These are phyloP conservation scores for Platerodrilus igneus DNA, from an alignment of 2,888 invertebrate species.

Conservation along the genomic window DNA sequence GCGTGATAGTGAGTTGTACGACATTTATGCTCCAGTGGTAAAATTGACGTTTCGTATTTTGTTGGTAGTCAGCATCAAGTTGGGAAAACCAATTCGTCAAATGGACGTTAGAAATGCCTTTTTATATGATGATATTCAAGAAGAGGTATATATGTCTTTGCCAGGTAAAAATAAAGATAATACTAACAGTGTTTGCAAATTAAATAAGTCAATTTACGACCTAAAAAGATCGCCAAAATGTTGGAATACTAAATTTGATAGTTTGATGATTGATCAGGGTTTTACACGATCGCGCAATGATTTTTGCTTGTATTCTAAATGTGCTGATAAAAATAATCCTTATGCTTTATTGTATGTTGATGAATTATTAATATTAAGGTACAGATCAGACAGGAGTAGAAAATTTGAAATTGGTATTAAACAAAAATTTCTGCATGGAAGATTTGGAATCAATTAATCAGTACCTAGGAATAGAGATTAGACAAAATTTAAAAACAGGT, in stretches of 20 bases:
- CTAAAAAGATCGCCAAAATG: conserved; percentile 2
- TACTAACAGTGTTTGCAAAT: background rate
- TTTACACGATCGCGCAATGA: conserved; percentile 17
- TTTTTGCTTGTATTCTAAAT: conserved; percentile 15
- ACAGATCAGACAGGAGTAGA: conserved; percentile 17
- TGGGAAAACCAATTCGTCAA: background rate
- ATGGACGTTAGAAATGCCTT: too few relatives aligned
- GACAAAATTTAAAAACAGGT: too few relatives aligned
- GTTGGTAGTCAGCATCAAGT: too few relatives aligned
- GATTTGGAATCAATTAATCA: too few relatives aligned
- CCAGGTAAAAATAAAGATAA: conserved; percentile 1
- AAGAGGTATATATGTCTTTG: too few relatives aligned
- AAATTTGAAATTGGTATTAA: conserved; percentile 17
- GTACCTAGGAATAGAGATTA: too few relatives aligned
- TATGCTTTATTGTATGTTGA: conserved; percentile 25
- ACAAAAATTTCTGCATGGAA: conserved; percentile 10
- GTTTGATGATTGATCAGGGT: too few relatives aligned
- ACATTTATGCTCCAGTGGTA: too few relatives aligned
- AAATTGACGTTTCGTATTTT: too few relatives aligned
- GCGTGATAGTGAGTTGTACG: too few relatives aligned
- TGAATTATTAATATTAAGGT: conserved; percentile 24
- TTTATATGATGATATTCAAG: too few relatives aligned
- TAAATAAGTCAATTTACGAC: background rate
- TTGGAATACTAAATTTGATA: too few relatives aligned
- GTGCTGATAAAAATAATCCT: conserved; percentile 8